These are phyloP conservation scores for Pogonocherus hispidulus DNA, from an alignment of 2,888 invertebrate species.

Conservation along the genomic window DNA sequence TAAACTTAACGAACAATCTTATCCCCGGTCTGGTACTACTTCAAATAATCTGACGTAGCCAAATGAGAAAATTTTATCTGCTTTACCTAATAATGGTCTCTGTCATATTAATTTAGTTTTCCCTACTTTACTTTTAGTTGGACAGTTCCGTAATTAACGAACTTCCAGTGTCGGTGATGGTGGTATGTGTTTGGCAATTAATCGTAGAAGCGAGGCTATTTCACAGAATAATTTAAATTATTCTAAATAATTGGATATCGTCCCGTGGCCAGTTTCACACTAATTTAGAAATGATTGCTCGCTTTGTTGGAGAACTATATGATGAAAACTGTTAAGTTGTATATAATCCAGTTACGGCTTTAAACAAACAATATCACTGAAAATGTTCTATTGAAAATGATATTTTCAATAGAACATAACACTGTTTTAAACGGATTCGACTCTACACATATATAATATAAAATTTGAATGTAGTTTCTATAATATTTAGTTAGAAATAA, in stretches of 20 bases:
- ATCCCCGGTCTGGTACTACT: too few species aligned
- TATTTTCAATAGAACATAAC: too few species aligned
- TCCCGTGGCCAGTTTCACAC: conserved; percentile 41
- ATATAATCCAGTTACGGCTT: neutral
- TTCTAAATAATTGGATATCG: conserved; percentile 1
- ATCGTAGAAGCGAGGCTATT: neutral
- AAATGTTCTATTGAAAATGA: too few species aligned
- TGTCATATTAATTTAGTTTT: neutral
- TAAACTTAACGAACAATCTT: too few species aligned
- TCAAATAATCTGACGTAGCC: neutral
- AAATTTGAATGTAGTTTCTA: too few species aligned
- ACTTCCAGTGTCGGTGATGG: neutral
- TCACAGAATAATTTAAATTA: conserved; percentile 12
- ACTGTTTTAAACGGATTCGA: too few species aligned
- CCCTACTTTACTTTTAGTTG: neutral
- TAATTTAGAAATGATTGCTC: neutral
- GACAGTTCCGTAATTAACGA: neutral
- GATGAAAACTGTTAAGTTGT: neutral
- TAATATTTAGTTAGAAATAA: too few species aligned
- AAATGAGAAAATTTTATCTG: neutral
- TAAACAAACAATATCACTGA: neutral
- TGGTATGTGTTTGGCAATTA: neutral
- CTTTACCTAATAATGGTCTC: too few species aligned
- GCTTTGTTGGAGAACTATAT: neutral
- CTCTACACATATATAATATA: too few species aligned